Conservation (phyloP, 2,797 vertebrate genomes). For the Falco berigora region DNA sequence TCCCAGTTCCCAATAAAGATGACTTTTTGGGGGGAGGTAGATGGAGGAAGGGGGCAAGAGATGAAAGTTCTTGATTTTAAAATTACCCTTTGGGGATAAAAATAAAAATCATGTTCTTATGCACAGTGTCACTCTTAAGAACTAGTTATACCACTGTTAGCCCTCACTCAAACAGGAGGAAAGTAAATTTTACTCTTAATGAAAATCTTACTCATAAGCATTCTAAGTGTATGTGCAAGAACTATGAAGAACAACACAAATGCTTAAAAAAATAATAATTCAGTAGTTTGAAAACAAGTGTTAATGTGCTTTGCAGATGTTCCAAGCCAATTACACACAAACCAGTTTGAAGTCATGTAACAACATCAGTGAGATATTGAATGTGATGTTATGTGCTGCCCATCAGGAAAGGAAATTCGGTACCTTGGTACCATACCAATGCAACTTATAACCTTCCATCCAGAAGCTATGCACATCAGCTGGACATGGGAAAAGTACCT, state of each 20-base stretch:
- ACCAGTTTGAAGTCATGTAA: not conserved
- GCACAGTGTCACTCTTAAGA: not conserved
- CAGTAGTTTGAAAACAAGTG: not conserved
- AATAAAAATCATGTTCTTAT: not conserved
- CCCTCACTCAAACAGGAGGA: not conserved
- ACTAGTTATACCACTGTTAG: not conserved
- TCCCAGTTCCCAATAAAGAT: no score
- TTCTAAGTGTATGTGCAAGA: not conserved
- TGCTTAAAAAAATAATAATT: not conserved
- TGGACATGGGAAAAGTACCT: not conserved
- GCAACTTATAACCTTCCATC: not conserved
- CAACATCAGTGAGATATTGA: not conserved
- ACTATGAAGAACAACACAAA: not conserved
- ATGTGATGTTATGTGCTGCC: not conserved
- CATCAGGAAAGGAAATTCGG: not conserved
- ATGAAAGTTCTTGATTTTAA: not conserved
- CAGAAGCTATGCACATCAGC: not conserved
- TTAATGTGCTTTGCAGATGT: not conserved
- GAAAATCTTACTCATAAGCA: not conserved
- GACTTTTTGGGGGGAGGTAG: accelerated
- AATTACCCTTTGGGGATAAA: not conserved
- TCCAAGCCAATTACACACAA: not conserved
- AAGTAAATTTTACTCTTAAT: not conserved
- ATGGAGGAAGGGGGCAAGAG: accelerated
- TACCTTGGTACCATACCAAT: not conserved